Evolutionary conservation across 2,113 vertebrate genomes (phyloP).

Genomic region (Acanthisitta chloris): DNA sequence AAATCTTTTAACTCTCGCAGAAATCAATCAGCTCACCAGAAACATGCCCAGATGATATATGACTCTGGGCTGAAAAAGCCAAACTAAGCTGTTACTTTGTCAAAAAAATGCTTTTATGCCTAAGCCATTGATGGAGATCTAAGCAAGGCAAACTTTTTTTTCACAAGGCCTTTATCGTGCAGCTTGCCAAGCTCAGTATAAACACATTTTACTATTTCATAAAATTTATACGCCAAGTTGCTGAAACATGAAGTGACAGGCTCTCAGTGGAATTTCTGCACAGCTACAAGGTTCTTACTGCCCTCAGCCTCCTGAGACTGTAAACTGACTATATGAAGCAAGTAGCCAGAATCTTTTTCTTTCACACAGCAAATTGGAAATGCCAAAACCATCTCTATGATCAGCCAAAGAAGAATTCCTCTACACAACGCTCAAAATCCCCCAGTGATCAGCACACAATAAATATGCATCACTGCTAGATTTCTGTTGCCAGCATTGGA

Average conservation of each 20-base stretch:
- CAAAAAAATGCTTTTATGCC: neutral
- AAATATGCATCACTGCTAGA: neutral
- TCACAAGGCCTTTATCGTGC: conserved; percentile 1
- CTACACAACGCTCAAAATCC: neutral
- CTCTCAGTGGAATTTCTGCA: conserved; percentile 8
- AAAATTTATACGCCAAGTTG: conserved; percentile 22
- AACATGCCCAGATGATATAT: neutral
- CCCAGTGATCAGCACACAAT: neutral
- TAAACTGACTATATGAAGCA: neutral
- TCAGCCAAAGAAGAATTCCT: neutral
- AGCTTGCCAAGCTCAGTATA: conserved; percentile 24
- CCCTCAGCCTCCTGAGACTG: neutral
- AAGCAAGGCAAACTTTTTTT: neutral
- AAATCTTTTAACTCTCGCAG: neutral
- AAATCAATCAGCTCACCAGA: neutral
- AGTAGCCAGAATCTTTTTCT: neutral
- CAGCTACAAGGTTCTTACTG: neutral
- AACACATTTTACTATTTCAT: conserved; percentile 58
- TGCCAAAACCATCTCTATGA: neutral
- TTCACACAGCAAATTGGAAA: neutral
- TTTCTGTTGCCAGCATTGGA: neutral
- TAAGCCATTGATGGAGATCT: neutral
- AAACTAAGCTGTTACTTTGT: neutral
- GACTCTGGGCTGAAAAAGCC: neutral
- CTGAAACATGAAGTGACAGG: conserved; percentile 29